These are phyloP conservation scores for Elmis aenea DNA, from an alignment of 2,888 invertebrate species.

Conservation along the genomic window DNA sequence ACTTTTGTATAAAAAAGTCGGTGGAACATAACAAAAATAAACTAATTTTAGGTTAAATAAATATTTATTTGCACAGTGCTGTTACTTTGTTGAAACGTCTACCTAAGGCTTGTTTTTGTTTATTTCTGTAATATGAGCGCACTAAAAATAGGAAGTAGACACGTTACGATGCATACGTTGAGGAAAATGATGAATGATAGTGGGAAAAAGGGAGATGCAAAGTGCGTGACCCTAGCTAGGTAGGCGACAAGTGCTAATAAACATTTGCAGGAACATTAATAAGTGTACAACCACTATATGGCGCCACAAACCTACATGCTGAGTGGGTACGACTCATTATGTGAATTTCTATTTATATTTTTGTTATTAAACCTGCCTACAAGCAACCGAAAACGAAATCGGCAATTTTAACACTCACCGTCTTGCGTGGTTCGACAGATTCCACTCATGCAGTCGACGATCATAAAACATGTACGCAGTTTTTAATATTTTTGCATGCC, in stretches of 20 bases:
- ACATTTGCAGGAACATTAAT: conserved; percentile 28
- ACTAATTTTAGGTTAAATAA: too few species aligned
- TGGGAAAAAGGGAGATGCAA: conserved; percentile 1
- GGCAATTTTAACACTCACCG: conserved; percentile 10
- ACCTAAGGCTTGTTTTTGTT: too few species aligned
- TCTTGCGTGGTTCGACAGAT: conserved; percentile 9
- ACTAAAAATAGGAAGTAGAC: too few species aligned
- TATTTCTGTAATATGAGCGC: too few species aligned
- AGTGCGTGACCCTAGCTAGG: conserved; percentile 24
- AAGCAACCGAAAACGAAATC: conserved; percentile 20
- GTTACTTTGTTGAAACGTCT: too few species aligned
- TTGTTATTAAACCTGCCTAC: conserved; percentile 26
- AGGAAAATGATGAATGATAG: conserved; percentile 14
- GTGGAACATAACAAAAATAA: too few species aligned
- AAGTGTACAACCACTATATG: conserved; percentile 32
- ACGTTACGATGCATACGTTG: too few species aligned
- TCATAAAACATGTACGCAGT: too few species aligned
- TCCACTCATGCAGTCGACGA: too few species aligned
- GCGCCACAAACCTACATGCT: conserved; percentile 34
- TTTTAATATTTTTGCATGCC: too few species aligned
- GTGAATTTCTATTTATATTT: conserved; percentile 30
- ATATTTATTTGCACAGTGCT: too few species aligned
- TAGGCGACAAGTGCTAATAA: conserved; percentile 33
- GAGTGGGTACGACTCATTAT: conserved; percentile 30
- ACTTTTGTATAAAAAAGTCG: too few species aligned